Conservation (phyloP, 1,140 invertebrate genomes). For the Scylla paramamosain region DNA sequence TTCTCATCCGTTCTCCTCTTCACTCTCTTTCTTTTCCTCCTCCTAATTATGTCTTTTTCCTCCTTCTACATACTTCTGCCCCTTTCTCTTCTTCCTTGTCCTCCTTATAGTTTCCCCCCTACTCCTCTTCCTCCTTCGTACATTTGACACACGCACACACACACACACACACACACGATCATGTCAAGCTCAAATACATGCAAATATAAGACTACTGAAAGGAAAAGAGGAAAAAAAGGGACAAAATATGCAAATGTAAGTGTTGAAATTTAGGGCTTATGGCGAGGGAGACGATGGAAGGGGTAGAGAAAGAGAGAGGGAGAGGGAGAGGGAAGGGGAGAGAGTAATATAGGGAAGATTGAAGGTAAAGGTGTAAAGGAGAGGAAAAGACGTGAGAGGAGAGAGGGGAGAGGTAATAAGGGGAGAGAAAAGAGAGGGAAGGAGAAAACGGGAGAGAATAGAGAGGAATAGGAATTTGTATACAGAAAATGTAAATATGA, state of each 20-base stretch:
- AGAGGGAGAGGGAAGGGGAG: neutral
- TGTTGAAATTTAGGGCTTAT: neutral
- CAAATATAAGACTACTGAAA: neutral
- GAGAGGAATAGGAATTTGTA: neutral
- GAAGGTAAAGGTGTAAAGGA: neutral
- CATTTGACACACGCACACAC: neutral
- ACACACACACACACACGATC: neutral
- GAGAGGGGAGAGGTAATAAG: neutral
- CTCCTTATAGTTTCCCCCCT: neutral
- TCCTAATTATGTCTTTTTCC: neutral
- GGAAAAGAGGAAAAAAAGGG: neutral
- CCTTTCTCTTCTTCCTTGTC: neutral
- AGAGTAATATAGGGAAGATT: neutral
- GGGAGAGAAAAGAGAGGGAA: neutral
- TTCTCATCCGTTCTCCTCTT: neutral
- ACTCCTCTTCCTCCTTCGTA: neutral
- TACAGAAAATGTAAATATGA: neutral
- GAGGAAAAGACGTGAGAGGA: neutral
- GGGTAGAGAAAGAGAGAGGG: neutral
- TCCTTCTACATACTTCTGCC: neutral
- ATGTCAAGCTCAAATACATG: neutral
- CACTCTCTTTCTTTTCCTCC: neutral
- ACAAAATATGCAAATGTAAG: neutral
- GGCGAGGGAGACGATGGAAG: neutral
- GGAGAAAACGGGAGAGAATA: neutral